Evolutionary conservation across 1,140 invertebrate genomes (phyloP).

Genomic region (Heterodera schachtii): DNA sequence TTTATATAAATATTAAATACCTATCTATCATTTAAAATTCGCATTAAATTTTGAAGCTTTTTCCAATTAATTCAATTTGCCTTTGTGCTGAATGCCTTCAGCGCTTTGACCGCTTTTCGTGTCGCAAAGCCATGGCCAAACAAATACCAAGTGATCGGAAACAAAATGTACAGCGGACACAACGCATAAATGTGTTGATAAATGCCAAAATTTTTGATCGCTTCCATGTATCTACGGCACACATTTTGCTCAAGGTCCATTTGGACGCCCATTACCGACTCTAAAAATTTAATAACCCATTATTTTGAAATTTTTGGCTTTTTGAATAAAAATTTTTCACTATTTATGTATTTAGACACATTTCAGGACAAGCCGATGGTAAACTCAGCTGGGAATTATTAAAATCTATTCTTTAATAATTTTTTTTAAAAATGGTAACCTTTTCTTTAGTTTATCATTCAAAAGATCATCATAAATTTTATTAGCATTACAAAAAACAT

Average conservation of each 20-base stretch:
- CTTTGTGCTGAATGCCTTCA: conserved; percentile 44
- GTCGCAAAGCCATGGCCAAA: conserved; percentile 78
- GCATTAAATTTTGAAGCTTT: background rate
- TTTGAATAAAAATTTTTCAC: no score
- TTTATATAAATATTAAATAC: no score
- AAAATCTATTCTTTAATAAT: no score
- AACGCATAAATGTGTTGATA: conserved; percentile 67
- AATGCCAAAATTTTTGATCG: conserved; percentile 71
- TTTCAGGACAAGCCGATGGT: no score
- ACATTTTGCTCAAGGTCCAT: conserved; percentile 74
- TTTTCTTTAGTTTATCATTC: no score
- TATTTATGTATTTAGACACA: no score
- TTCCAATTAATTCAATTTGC: background rate
- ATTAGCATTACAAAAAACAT: no score
- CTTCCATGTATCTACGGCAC: conserved; percentile 77
- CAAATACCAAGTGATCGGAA: conserved; percentile 79
- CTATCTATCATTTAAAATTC: no score
- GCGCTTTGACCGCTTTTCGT: conserved; percentile 74
- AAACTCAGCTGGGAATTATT: no score
- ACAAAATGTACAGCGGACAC: conserved; percentile 80
- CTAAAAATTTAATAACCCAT: conserved; percentile 17
- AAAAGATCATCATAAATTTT: no score
- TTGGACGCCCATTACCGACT: conserved; percentile 80
- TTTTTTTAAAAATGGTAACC: no score
- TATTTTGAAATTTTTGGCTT: no score